A percentile compares a stretch with the other conserved stretches of the same genome.
phyloP scores from a whole-genome alignment of 1,140 invertebrate genomes.

The Paracyclopina nana region DNA sequence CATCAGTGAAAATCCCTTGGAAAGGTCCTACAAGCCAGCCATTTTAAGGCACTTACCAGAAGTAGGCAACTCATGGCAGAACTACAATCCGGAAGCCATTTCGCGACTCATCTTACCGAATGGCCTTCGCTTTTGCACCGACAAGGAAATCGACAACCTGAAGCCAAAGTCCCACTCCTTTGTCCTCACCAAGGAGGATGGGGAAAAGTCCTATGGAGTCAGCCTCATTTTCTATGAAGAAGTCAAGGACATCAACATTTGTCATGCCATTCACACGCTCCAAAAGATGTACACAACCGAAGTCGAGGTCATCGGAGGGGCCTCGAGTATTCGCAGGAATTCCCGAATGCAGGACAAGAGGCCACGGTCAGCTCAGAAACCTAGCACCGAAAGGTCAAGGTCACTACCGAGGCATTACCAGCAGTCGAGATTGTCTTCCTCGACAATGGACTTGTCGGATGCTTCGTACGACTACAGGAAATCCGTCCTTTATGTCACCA shows the following conservation, averaged over 20 bases:
- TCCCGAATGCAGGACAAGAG: neutral
- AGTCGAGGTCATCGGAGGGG: neutral
- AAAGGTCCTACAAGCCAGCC: constrained; percentile 3
- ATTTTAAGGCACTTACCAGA: neutral
- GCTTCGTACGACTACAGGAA: constrained; percentile 11
- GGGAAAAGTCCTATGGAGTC: constrained; percentile 75
- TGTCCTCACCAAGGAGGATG: constrained; percentile 89
- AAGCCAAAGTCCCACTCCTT: constrained; percentile 40
- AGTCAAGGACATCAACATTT: constrained; percentile 71
- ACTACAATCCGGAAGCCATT: constrained; percentile 10
- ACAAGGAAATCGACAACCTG: neutral
- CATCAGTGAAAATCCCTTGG: too few relatives aligned
- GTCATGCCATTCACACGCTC: constrained; percentile 78
- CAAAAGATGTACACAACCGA: constrained; percentile 32
- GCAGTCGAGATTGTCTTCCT: neutral
- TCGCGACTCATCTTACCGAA: constrained; percentile 1
- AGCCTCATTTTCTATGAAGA: constrained; percentile 88
- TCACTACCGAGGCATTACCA: constrained; percentile 7
- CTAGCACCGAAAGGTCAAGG: neutral
- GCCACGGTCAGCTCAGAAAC: neutral
- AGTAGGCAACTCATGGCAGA: neutral
- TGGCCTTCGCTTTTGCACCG: constrained; percentile 8
- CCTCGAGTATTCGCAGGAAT: neutral
- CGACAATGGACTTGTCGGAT: constrained; percentile 1
- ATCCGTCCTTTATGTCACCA: constrained; percentile 79